Evolutionary conservation across 2,113 vertebrate species (phyloP).

Genomic region (Dasypus novemcinctus): DNA sequence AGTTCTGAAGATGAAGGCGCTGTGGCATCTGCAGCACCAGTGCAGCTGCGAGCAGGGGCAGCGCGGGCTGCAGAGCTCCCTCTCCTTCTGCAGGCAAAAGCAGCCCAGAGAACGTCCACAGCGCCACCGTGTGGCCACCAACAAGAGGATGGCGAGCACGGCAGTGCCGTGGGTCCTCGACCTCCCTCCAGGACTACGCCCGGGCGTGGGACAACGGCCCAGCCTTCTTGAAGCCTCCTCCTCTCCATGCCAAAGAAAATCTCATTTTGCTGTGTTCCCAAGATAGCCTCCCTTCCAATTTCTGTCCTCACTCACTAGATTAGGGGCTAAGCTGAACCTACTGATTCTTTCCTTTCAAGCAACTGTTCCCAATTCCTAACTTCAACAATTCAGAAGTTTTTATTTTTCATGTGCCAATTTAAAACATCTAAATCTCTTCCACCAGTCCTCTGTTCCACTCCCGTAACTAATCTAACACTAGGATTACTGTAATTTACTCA

Average conservation of each 20-base stretch:
- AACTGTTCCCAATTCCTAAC: background rate
- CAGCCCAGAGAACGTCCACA: background rate
- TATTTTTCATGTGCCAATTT: background rate
- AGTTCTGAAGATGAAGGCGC: background rate
- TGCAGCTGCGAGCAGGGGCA: no score
- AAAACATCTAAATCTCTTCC: background rate
- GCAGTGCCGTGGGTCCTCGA: background rate
- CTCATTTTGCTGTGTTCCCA: background rate
- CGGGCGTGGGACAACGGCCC: rapidly evolving
- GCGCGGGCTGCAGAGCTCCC: no score
- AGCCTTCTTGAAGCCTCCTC: no score
- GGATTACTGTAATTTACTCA: background rate
- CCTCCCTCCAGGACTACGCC: no score
- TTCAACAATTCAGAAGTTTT: background rate
- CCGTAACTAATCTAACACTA: background rate
- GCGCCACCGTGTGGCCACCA: constrained; percentile 46
- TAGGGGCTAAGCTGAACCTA: background rate
- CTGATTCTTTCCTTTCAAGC: background rate
- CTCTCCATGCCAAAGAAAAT: rapidly evolving
- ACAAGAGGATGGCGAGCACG: background rate
- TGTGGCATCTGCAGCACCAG: background rate
- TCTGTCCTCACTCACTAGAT: background rate
- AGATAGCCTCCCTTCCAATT: background rate
- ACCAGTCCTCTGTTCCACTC: background rate
- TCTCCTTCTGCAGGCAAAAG: no score